These are phyloP conservation scores for Spilarctia lutea DNA, from an alignment of 2,888 invertebrate species.

Conservation along the genomic window DNA sequence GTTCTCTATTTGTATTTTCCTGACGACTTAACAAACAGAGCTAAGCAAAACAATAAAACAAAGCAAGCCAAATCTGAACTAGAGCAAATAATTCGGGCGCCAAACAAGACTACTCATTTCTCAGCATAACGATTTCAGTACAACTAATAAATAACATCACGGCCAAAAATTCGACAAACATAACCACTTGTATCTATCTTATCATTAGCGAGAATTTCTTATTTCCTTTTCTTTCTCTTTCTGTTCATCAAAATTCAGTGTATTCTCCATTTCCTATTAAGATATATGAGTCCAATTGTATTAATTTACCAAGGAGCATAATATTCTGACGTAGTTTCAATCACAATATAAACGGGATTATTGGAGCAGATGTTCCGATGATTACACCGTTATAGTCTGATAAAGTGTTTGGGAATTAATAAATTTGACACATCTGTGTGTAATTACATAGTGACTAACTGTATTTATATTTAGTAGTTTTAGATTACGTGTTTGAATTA, in stretches of 20 bases:
- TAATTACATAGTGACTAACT: background rate
- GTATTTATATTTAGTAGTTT: background rate
- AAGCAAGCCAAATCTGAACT: conserved; percentile 31
- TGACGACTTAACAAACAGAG: background rate
- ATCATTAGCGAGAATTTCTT: conserved; percentile 58
- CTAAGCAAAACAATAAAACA: background rate
- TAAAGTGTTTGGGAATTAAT: conserved; percentile 33
- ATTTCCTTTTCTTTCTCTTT: conserved; percentile 44
- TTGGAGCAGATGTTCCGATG: conserved; percentile 23
- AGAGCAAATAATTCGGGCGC: conserved; percentile 32
- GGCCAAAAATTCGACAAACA: conserved; percentile 69
- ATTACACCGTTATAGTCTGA: conserved; percentile 26
- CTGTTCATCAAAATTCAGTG: conserved; percentile 37
- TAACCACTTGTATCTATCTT: conserved; percentile 64
- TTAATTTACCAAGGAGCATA: conserved; percentile 34
- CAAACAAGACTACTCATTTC: conserved; percentile 56
- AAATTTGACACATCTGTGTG: background rate
- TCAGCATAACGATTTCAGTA: conserved; percentile 59
- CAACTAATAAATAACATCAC: conserved; percentile 65
- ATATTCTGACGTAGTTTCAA: conserved; percentile 24
- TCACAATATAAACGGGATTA: conserved; percentile 34
- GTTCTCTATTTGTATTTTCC: background rate
- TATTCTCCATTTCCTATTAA: conserved; percentile 49
- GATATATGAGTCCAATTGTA: conserved; percentile 23
- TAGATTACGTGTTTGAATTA: background rate